phyloP scores from a whole-genome alignment of 30 jellyfish, hydroid and myxozoan genomes.

The Pseudorhiza aurosa region DNA sequence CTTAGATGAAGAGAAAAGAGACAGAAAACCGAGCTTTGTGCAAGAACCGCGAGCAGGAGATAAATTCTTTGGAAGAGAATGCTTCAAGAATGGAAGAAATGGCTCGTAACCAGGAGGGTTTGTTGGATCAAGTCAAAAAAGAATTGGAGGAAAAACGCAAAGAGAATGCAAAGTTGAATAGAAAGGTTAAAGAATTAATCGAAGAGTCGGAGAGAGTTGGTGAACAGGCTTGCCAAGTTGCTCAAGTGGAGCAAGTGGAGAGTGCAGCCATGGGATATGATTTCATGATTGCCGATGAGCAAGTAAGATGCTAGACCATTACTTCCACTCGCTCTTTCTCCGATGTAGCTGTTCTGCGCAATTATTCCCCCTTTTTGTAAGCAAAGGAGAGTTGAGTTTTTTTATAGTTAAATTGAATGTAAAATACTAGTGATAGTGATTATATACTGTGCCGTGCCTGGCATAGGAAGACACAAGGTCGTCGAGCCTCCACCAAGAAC shows the following conservation, averaged over 20 bases:
- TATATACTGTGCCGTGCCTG: not conserved
- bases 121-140: not conserved
- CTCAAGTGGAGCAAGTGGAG: constrained; percentile 66
- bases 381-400: too few relatives aligned
- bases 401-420: too few relatives aligned
- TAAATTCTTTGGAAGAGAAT: not conserved
- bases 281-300: constrained; percentile 33
- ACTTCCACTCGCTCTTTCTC: too few relatives aligned
- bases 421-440: too few relatives aligned
- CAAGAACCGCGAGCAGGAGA: constrained; percentile 3
- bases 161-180: constrained; percentile 37
- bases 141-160: constrained; percentile 9
- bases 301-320: constrained; percentile 37
- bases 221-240: constrained; percentile 56
- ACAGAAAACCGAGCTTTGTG: not conserved
- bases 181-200: constrained; percentile 44
- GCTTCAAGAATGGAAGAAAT: constrained; percentile 5
- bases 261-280: constrained; percentile 71
- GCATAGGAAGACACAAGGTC: not conserved
- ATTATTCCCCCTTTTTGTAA: too few relatives aligned
- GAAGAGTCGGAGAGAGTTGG: constrained; percentile 62
- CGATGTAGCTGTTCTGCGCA: too few relatives aligned
- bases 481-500: constrained; percentile 3
- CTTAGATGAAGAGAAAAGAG: constrained; percentile 8
- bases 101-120: not conserved